Evolutionary conservation across 2,888 invertebrate genomes (phyloP), one percentile per base, ranked within the genome.

Genomic region (Mesorhabditis spiculigera): DNA sequence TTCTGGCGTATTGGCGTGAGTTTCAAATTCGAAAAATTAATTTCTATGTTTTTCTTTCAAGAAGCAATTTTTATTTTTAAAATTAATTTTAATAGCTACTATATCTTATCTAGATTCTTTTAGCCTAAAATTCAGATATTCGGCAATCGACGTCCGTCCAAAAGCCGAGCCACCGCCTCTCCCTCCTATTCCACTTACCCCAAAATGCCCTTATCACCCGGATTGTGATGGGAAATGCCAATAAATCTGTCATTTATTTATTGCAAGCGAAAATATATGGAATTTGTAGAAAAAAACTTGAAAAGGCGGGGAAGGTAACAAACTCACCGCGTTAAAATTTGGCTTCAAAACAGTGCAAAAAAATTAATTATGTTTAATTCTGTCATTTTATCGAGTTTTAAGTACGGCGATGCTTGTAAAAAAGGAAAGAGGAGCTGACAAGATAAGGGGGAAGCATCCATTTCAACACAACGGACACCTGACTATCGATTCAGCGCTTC

Each of bases 151-250:
- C 8, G 58, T 13, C 58, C n/a, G 3, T 1, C 28, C 28, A 28
- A 28, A 28, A 28, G 28, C 28, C 28, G 28, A 28, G 28, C 3
- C 28, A 28, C 28, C 28, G 28, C 28, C 28, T 28, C 28, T 28
- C 3, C 28, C 28, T 28, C 28, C 28, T 28, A 50, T 50, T 50
- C 58, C 58, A 50, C 58, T n/a, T 2, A 10, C 58, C 8, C 58
- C 58, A 10, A 50, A 50, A 50, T 50, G 58, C 3, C 10, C n/a
- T 0, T 50, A 50, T 50, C 58, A 50, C n/a, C 58, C 58, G 58
- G 58, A 50, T 50, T 50, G 58, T 50, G 58, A 50, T 50, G 58
- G 58, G 58, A 50, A 50, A 13, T 50, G 58, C n/a, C 58, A 50
- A n/a, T 50, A n/a, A 50, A 50, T 13, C 8, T 50, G 3, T 50